Percentiles rank a stretch among this genome's conserved stretches.
Evolutionary conservation across 2,113 vertebrate species (phyloP).

Genomic region (Oreocharis arfaki): DNA sequence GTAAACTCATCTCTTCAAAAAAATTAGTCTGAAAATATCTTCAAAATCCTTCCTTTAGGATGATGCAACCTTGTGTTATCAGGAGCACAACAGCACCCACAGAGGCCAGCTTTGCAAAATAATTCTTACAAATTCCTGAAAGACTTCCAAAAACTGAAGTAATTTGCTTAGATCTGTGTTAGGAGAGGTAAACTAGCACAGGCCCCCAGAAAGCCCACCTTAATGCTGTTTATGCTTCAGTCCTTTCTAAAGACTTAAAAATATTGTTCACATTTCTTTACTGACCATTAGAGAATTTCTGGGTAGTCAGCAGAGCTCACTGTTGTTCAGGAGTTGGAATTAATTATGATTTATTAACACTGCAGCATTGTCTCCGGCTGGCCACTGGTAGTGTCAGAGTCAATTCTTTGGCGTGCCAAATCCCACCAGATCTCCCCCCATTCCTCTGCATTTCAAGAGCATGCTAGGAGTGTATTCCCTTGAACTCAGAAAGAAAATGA

Average conservation of each 20-base stretch:
- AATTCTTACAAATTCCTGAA: not conserved
- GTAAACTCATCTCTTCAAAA: not conserved
- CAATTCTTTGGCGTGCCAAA: not conserved
- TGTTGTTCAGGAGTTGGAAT: not conserved
- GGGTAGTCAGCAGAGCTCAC: not conserved
- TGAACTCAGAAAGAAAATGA: not conserved
- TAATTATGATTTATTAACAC: not conserved
- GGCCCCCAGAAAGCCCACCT: not conserved
- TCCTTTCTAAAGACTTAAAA: not conserved
- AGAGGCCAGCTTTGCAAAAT: not conserved
- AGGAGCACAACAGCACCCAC: not conserved
- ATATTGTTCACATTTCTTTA: not conserved
- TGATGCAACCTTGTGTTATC: not conserved
- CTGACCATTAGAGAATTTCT: not conserved
- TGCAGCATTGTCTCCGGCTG: conserved; percentile 1
- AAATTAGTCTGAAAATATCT: not conserved
- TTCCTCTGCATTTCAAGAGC: not conserved
- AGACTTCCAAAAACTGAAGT: not conserved
- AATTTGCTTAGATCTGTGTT: not conserved
- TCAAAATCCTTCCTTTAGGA: not conserved
- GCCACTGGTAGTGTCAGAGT: not conserved
- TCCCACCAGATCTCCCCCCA: not conserved
- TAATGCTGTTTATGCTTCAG: not conserved
- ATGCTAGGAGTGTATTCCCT: not conserved
- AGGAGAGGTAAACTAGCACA: not conserved